These are phyloP conservation scores for Arrhopalites spinosus DNA, from an alignment of 2,888 invertebrate species.

Conservation along the genomic window DNA sequence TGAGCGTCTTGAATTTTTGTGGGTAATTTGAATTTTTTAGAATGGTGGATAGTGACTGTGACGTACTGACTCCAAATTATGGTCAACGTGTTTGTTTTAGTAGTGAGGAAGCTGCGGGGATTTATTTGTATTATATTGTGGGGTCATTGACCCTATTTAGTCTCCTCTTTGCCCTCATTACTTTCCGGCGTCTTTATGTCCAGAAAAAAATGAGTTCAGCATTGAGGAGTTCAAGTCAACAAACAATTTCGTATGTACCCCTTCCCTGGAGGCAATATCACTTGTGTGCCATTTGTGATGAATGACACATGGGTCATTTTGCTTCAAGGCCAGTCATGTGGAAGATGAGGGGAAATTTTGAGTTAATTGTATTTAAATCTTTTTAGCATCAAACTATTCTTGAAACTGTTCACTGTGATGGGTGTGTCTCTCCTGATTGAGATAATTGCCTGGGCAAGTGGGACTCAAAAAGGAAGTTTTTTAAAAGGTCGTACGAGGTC, in stretches of 20 bases:
- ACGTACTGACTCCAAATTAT: constrained; percentile 18
- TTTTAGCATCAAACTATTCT: constrained; percentile 21
- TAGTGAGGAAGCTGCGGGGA: constrained; percentile 4
- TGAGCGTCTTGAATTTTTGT: no score
- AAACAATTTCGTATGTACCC: no score
- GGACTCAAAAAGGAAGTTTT: background rate
- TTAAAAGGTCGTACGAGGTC: background rate
- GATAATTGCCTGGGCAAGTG: constrained; percentile 22
- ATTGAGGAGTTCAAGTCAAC: no score
- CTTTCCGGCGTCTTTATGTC: background rate
- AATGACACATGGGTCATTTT: no score
- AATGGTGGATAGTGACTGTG: constrained; percentile 22
- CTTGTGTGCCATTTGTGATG: no score
- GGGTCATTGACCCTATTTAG: constrained; percentile 8
- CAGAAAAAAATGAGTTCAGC: no score
- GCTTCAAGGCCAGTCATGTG: no score
- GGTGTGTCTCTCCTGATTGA: constrained; percentile 20
- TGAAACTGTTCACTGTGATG: constrained; percentile 33
- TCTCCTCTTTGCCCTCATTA: background rate
- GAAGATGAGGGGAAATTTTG: no score
- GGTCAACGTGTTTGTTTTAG: constrained; percentile 5
- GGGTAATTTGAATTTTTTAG: no score
- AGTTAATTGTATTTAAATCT: no score
- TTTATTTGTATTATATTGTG: constrained; percentile 27
- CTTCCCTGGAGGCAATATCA: no score